Evolutionary conservation across 2,888 invertebrate species (phyloP).

Genomic region (Drosophila suboccidentalis): DNA sequence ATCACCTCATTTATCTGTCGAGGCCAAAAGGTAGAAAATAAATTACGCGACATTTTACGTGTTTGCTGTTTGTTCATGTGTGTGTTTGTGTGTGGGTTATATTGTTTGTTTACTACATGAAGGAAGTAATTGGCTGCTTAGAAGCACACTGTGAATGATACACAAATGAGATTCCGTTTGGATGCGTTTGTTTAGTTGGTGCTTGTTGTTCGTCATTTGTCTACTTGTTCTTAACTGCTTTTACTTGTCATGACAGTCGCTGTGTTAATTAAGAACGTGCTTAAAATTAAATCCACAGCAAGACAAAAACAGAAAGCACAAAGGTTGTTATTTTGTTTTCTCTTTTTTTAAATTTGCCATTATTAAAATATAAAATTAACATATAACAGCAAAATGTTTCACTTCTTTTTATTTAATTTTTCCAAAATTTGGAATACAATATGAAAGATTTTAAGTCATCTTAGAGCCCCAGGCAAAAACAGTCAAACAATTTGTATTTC

Average conservation of each 20-base stretch:
- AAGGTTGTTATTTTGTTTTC: not conserved
- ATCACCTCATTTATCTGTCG: conserved; percentile 30
- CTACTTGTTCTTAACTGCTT: not conserved
- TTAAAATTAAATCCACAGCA: not conserved
- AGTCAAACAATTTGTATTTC: not conserved
- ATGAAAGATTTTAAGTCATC: not conserved
- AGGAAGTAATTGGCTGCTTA: conserved; percentile 13
- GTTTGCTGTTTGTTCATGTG: not conserved
- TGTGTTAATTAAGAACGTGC: conserved; percentile 2
- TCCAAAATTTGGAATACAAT: too few relatives aligned
- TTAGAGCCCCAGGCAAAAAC: not conserved
- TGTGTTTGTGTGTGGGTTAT: not conserved
- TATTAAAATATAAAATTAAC: too few relatives aligned
- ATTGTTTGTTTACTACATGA: conserved; percentile 7
- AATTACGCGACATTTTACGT: conserved; percentile 20
- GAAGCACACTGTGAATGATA: not conserved
- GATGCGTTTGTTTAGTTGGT: not conserved
- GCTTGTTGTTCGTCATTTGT: not conserved
- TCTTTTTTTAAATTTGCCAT: too few relatives aligned
- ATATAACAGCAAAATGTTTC: too few relatives aligned
- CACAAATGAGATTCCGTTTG: conserved; percentile 5
- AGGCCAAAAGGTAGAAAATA: conserved; percentile 19
- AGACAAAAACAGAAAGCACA: not conserved
- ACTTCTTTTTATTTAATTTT: too few relatives aligned
- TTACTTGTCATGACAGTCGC: too few relatives aligned